Conservation (phyloP, 2,797 vertebrate genomes). For the Momotus momota region DNA sequence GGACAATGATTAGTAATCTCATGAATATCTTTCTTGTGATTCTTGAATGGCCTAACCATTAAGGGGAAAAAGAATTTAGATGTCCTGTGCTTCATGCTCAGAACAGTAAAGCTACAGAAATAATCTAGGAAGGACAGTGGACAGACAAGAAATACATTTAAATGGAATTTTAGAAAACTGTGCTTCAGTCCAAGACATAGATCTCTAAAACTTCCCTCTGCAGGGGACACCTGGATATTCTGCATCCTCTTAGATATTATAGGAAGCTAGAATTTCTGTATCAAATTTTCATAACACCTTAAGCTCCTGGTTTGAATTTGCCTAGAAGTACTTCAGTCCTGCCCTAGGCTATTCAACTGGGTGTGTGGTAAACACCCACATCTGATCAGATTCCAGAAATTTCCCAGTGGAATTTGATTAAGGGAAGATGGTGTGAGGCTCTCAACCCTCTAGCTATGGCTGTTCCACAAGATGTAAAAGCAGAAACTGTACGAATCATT, state of each 20-base stretch:
- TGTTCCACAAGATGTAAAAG: not conserved
- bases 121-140: not conserved
- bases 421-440: not conserved
- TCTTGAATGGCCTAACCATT: not conserved
- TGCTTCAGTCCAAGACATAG: not conserved
- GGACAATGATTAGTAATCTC: not conserved
- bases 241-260: not conserved
- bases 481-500: not conserved
- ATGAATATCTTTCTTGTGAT: not conserved
- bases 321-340: not conserved
- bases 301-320: constrained; percentile 3
- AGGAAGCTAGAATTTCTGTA: not conserved
- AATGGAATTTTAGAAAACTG: not conserved
- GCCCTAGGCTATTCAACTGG: not conserved
- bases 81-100: not conserved
- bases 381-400: not conserved
- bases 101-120: not conserved
- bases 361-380: not conserved
- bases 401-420: not conserved
- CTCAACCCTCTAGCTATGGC: not conserved
- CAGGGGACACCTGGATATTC: not conserved
- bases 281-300: constrained; percentile 10
- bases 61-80: not conserved
- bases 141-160: not conserved
- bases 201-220: not conserved